These are phyloP conservation scores for Penaeus chinensis DNA, from an alignment of 1,140 invertebrate species.

Conservation along the genomic window DNA sequence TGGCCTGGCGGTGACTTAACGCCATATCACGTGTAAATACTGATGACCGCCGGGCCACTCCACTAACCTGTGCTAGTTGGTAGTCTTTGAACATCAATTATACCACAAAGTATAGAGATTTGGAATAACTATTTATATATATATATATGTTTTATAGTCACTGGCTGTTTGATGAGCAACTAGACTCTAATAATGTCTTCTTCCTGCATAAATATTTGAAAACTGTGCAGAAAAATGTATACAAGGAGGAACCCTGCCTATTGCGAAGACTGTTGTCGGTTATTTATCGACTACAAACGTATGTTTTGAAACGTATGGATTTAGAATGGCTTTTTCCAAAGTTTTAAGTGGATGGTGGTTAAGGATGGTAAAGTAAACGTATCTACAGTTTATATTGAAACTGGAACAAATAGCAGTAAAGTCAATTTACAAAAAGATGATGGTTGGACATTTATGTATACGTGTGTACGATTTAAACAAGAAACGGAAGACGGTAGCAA, in stretches of 20 bases:
- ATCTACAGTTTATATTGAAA: no score
- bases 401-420: no score
- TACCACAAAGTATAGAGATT: slow-evolving; percentile 48
- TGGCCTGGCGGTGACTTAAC: slow-evolving; percentile 28
- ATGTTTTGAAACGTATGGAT: no score
- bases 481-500: not conserved
- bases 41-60: slow-evolving; percentile 16
- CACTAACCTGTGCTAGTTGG: slow-evolving; percentile 49
- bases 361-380: no score
- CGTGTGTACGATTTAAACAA: not conserved
- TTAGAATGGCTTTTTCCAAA: no score
- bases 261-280: no score
- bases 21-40: slow-evolving; percentile 56
- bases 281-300: no score
- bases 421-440: no score
- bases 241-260: no score
- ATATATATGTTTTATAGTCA: slow-evolving; percentile 55
- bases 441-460: no score
- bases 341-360: no score
- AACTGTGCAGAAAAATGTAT: no score
- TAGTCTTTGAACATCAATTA: slow-evolving; percentile 32
- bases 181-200: slow-evolving; percentile 31
- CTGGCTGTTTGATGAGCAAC: slow-evolving; percentile 50
- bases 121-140: slow-evolving; percentile 50
- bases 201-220: not conserved